Evolutionary conservation across 2,797 vertebrate genomes (phyloP), one percentile per base, ranked within the genome.

Genomic region (Atherinosoma microstoma): DNA sequence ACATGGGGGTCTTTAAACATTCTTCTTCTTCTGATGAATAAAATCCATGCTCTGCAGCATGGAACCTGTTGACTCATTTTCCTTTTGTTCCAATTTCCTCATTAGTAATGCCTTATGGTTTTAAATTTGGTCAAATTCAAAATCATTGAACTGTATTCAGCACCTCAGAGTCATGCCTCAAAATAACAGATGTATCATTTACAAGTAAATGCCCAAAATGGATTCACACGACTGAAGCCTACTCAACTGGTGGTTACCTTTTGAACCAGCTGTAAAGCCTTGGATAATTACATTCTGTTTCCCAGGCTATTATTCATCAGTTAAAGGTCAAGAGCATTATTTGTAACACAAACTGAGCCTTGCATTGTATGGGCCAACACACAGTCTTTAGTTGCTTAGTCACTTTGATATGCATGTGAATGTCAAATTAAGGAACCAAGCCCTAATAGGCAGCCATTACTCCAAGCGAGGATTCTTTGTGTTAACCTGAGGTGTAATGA

Each of bases 401-500:
- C 79, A 73, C 86, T 87, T 84, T 89, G 73, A 91, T 87, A 79
- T 85, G 73, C 88, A 89, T 82, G 80, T 89, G 85, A 91, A 93
- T 90, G 87, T 89, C 83, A 85, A 88, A 93, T 87, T 76, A 82
- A 70, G 86, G 86, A 85, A 79, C 74, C 2, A 60, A 85, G 73
- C 59, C 40, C 77, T 88, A 88, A 89, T 80, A 87, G 73, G 81
- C 73, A 69, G 79, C 81, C 80, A 85, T 91, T 90, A 85, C 72
- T 78, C 82, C 58, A 45, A 79, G 76, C 78, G 67, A 80, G 79
- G 56, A 78, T 83, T 81, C 76, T 88, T 87, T 90, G 82, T 90
- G 71, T 80, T 88, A 85, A 89, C 67, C 80, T 85, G 78, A 79
- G 77, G 84, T 89, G 84, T 87, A 92, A 94, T 93, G 91, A 93